Base-by-base conservation (phyloP, 2,888 invertebrate genomes). In the Seira ritae region DNA sequence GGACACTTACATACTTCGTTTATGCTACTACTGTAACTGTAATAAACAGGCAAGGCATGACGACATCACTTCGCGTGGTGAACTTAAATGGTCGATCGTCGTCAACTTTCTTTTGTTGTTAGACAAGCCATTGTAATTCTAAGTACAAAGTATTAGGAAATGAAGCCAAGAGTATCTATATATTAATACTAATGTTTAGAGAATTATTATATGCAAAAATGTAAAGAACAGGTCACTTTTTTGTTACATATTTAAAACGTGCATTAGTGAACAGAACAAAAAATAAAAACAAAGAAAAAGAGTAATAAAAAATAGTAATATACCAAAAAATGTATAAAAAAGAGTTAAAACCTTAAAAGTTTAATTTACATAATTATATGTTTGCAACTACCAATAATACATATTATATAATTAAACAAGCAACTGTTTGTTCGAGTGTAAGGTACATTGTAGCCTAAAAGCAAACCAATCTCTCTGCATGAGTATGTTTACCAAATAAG, bases 111-210 rank as follows among this genome's bases (percentile, higher is more conserved):
- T n/a, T 31, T 31, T 31, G 8, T 31, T 31, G 31, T 31, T 31
- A 31, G 31, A 31, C 31, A 31, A 31, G 31, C 31, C 69, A 80
- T 80, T 68, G 80, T 80, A 74, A 80, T 80, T 74, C 42, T 80
- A 80, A 80, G 80, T 80, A 80, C 80, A 80, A 80, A 80, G 60
- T 80, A 80, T 4, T 31, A 31, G 80, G 73, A 50, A n/a, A 31
- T 31, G 74, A 80, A 74, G 80, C 80, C 73, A 80, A 80, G 80
- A 80, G 62, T 80, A 69, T 80, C 72, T 70, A 22, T 79, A 77
- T 79, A 31, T 31, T 31, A 31, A 31, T 31, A 31, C 31, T 31
- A 31, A 31, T 31, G 2, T 31, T 31, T 31, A 79, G 66, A 70
- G 50, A 80, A 65, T 46, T 80, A 65, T 46, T 80, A 4, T 31